A percentile compares a stretch with the other conserved stretches of the same genome.
Evolutionary conservation across 2,113 vertebrate species (phyloP).

Genomic region (Nematolebias whitei): DNA sequence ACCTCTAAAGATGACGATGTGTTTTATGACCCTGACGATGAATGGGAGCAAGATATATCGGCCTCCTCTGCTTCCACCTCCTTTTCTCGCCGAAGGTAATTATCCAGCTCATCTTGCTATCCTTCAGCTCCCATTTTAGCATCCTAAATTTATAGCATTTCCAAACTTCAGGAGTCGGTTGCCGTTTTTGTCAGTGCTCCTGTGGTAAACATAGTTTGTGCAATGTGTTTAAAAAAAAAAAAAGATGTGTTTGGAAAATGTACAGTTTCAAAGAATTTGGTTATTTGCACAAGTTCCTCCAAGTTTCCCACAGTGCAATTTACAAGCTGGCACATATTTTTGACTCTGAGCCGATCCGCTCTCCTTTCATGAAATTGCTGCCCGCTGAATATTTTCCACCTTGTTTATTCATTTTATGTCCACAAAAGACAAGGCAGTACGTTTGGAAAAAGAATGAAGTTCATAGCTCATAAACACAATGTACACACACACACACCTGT

Average conservation of each 20-base stretch:
- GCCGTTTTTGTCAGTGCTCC: conserved; percentile 8
- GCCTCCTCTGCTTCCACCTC: conserved; percentile 70
- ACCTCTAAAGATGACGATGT: conserved; percentile 84
- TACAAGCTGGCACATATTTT: conserved; percentile 41
- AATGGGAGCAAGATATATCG: conserved; percentile 94
- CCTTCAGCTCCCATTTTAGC: conserved; percentile 8
- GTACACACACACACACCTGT: conserved; percentile 13
- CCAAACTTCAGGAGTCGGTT: conserved; percentile 10
- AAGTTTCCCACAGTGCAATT: conserved; percentile 54
- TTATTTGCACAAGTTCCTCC: conserved; percentile 48
- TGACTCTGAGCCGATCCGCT: conserved; percentile 28
- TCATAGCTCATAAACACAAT: conserved; percentile 6
- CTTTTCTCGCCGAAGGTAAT: conserved; percentile 90
- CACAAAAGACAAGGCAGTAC: background rate
- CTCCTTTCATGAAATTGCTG: conserved; percentile 9
- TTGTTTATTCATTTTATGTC: conserved; percentile 50
- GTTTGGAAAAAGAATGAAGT: conserved; percentile 16
- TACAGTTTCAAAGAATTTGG: conserved; percentile 20
- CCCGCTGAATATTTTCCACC: conserved; percentile 31
- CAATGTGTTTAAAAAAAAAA: conserved; percentile 13
- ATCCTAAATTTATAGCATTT: conserved; percentile 10
- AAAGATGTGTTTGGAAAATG: conserved; percentile 44
- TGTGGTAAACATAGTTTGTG: conserved; percentile 18
- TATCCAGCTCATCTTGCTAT: conserved; percentile 26
- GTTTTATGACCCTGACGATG: conserved; percentile 92